Evolutionary conservation across 2,113 vertebrate genomes (phyloP), one percentile per base, ranked within the genome.

Genomic region (Odontophorus gujanensis): DNA sequence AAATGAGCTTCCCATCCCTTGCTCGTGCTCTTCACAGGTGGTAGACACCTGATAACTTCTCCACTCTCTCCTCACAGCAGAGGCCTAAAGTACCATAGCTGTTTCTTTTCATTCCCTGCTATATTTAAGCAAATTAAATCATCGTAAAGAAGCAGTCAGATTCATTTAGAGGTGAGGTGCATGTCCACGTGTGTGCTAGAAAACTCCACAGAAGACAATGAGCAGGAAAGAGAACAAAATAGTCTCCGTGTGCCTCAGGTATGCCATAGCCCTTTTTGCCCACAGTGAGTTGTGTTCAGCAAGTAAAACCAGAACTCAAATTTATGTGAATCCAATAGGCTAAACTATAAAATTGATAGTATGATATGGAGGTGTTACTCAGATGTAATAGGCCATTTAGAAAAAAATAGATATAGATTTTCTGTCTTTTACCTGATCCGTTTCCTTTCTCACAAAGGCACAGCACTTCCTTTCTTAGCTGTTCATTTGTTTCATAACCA

Each of bases 351-450:
- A 94, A 85, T 38, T 48, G 26, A 83, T 90, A 85, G 81, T 88
- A 73, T 81, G 80, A 90, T 81, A 58, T 65, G 81, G 78, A 87
- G 26, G 14, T 88, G 73, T 94, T 95, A 83, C 88, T 93, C 72
- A 92, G 92, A 75, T 90, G 85, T 95, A 94, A 95, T 79, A 94
- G 81, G 48, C 84, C 87, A 89, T 89, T 96, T 95, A 93, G 89
- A 61, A 86, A 96, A 96, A 95, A 93, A 91, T 53, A 22, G 86
- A 21, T 94, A 95, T 95, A 89, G 97, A 96, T 97, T 96, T 96
- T 96, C 95, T 92, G 91, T 93, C 93, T 96, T 92, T 94, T 80
- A 74, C 48, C 53, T 92, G 94, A 95, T 96, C 92, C 48, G 86
- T 96, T 95, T 96, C 96, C 81, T 96, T 74, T 82, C 90, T 82